phyloP scores from a whole-genome alignment of 2,113 vertebrate species.

The Aspiorhynchus laticeps region DNA sequence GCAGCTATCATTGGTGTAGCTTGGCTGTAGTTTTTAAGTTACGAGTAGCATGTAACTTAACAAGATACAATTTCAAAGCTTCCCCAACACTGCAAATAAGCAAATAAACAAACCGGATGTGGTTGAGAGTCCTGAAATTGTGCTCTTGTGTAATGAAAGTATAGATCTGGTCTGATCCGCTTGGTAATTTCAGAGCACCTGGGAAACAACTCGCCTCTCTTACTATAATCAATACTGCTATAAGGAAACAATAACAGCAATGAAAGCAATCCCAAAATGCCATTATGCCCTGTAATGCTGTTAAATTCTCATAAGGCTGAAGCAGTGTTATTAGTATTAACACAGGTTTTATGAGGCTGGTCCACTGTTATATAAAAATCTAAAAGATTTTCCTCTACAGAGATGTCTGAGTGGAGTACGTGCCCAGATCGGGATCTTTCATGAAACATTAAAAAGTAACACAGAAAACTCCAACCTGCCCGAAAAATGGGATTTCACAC shows the following conservation, averaged over 20 bases:
- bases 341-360: constrained; percentile 19
- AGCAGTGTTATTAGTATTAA: constrained; percentile 47
- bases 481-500: constrained; percentile 27
- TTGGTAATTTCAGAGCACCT: constrained; percentile 29
- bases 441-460: constrained; percentile 34
- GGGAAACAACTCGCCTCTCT: constrained; percentile 35
- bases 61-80: not conserved
- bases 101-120: constrained; percentile 6
- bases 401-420: not conserved
- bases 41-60: not conserved
- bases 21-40: not conserved
- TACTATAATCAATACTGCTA: constrained; percentile 53
- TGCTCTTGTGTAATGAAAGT: constrained; percentile 42
- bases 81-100: not conserved
- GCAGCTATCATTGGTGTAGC: not conserved
- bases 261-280: constrained; percentile 36
- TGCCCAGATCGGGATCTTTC: not conserved
- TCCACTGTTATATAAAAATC: constrained; percentile 11
- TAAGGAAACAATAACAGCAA: constrained; percentile 40
- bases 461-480: not conserved
- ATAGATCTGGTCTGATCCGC: constrained; percentile 17
- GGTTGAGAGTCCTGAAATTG: constrained; percentile 31
- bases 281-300: constrained; percentile 38
- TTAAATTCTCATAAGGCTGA: constrained; percentile 38
- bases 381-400: not conserved